These are phyloP conservation scores for Jaculus jaculus DNA, from an alignment of 2,113 vertebrate genomes.

Conservation along the genomic window DNA sequence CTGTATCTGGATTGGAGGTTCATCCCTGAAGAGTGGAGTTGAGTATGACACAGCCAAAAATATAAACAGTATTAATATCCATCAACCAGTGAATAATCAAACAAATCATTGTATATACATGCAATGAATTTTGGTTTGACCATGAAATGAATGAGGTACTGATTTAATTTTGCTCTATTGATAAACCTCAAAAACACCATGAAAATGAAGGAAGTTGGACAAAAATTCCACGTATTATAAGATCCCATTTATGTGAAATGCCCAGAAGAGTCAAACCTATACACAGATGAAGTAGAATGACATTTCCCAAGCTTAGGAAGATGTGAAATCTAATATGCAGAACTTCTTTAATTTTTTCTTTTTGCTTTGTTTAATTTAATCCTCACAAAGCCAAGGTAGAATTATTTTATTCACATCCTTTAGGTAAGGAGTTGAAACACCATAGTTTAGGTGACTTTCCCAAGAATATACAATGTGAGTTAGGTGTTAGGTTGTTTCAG, in stretches of 20 bases:
- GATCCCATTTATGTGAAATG: background rate
- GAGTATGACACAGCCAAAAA: background rate
- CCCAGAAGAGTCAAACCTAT: background rate
- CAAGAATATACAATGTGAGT: background rate
- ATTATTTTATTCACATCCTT: conserved; percentile 1
- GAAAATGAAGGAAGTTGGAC: background rate
- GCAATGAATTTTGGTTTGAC: conserved; percentile 17
- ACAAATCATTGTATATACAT: background rate
- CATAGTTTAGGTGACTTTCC: background rate
- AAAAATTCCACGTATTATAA: background rate
- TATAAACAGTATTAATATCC: background rate
- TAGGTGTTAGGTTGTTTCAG: background rate
- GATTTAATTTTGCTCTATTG: background rate
- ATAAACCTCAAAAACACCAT: conserved; percentile 13
- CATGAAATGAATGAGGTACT: conserved; percentile 35
- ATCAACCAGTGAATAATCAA: background rate
- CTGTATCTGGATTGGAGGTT: too few relatives aligned
- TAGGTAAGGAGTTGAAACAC: conserved; percentile 23
- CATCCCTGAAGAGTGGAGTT: too few relatives aligned
- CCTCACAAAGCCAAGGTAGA: background rate
- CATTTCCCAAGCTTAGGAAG: background rate
- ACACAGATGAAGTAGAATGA: background rate
- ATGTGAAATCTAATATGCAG: background rate
- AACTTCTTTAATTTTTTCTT: conserved; percentile 11
- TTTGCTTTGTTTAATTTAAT: conserved; percentile 15